Conservation (phyloP, 2,888 invertebrate genomes). For the Sinopyrophorus schimmeli region DNA sequence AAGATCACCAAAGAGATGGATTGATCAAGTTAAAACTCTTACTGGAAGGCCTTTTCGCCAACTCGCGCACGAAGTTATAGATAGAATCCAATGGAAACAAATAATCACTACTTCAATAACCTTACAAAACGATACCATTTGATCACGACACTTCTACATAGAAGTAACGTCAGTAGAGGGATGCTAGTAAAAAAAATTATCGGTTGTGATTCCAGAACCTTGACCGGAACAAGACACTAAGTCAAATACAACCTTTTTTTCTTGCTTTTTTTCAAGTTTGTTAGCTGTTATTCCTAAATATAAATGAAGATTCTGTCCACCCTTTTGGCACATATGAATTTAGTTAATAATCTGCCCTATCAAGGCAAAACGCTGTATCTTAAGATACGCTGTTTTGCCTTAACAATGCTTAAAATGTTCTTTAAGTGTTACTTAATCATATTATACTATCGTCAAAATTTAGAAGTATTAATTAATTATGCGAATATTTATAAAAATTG, state of each 20-base stretch:
- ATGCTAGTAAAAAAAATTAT: slow-evolving; percentile 26
- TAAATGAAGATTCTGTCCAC: slow-evolving; percentile 4
- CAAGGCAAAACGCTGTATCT: too few species aligned
- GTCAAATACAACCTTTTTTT: slow-evolving; percentile 16
- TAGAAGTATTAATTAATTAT: too few species aligned
- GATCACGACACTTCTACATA: too few species aligned
- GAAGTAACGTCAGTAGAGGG: too few species aligned
- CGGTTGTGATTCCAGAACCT: slow-evolving; percentile 17
- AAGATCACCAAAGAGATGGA: slow-evolving; percentile 1
- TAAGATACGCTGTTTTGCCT: too few species aligned
- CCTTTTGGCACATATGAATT: too few species aligned
- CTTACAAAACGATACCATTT: slow-evolving; percentile 7
- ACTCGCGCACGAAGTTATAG: slow-evolving; percentile 2
- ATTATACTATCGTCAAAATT: too few species aligned
- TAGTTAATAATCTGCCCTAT: too few species aligned
- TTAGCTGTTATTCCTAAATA: slow-evolving; percentile 12
- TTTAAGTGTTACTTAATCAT: too few species aligned
- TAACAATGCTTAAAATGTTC: too few species aligned
- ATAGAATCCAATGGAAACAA: slow-evolving; percentile 1
- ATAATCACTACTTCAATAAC: neutral
- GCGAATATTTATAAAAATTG: too few species aligned
- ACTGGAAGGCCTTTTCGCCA: slow-evolving; percentile 1
- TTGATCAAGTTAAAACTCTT: slow-evolving; percentile 4
- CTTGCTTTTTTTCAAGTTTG: slow-evolving; percentile 15
- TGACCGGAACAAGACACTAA: slow-evolving; percentile 6